A percentile compares a stretch with the other conserved stretches of the same genome.
Evolutionary conservation across 2,888 invertebrate species (phyloP).

Genomic region (Cantharis lateralis): DNA sequence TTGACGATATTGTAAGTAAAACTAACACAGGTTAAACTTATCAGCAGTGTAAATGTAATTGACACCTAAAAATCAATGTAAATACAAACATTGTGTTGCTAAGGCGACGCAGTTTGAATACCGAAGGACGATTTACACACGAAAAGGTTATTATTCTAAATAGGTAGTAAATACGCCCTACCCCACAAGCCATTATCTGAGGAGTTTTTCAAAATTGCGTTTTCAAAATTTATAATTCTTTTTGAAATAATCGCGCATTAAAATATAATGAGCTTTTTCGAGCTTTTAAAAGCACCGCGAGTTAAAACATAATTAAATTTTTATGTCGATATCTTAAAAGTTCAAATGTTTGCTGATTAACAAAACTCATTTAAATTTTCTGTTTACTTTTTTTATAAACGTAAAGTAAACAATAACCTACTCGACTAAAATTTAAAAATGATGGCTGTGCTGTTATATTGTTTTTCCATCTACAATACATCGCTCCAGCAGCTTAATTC

Average conservation of each 20-base stretch:
- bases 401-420: neutral
- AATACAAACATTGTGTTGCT: conserved; percentile 20
- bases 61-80: conserved; percentile 18
- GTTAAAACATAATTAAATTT: neutral
- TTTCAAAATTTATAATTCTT: neutral
- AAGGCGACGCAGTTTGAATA: neutral
- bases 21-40: neutral
- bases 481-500: neutral
- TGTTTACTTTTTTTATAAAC: neutral
- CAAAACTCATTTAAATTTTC: neutral
- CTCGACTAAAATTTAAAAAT: neutral
- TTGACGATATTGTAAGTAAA: neutral
- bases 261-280: neutral
- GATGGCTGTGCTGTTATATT: neutral
- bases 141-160: neutral
- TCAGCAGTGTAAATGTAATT: neutral
- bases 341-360: neutral
- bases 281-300: neutral
- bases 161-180: neutral
- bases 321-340: neutral
- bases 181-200: neutral
- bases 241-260: neutral
- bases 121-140: neutral
- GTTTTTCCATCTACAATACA: neutral
- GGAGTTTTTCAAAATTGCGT: neutral